Conservation (phyloP, 1,140 invertebrate genomes). For the Pseudomyrmex concolor region DNA sequence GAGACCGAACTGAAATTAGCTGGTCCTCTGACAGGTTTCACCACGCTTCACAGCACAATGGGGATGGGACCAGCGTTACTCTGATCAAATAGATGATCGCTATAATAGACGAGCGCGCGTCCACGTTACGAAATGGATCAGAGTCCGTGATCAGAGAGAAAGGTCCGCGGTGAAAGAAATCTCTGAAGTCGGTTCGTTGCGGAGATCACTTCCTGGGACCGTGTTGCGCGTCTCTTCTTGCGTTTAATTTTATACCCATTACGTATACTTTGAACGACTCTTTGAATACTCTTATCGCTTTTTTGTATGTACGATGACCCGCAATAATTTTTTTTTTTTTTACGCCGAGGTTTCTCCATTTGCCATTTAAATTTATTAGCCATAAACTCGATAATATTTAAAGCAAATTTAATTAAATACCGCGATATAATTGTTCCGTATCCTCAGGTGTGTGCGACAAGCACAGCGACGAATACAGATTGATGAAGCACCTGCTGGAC, state of each 20-base stretch:
- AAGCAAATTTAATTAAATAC: not conserved
- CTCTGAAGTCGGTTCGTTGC: constrained; percentile 26
- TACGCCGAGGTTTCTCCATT: not conserved
- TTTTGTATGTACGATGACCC: constrained; percentile 1
- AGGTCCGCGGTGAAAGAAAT: constrained; percentile 22
- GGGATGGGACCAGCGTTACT: constrained; percentile 34
- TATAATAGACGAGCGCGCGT: constrained; percentile 53
- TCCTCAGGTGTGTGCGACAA: constrained; percentile 86
- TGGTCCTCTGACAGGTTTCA: constrained; percentile 49
- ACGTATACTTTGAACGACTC: not conserved
- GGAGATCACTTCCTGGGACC: not conserved
- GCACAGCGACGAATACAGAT: constrained; percentile 87
- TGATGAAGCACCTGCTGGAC: constrained; percentile 90
- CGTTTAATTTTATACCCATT: not conserved
- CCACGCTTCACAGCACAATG: constrained; percentile 63
- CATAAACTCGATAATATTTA: too few relatives aligned
- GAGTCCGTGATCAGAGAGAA: constrained; percentile 48
- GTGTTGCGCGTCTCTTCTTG: constrained; percentile 1
- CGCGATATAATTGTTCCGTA: not conserved
- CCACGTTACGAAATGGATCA: constrained; percentile 58
- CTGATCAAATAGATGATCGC: constrained; percentile 36
- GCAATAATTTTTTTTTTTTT: not conserved
- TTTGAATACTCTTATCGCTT: not conserved
- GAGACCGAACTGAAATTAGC: constrained; percentile 48
- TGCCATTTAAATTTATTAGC: too few relatives aligned